Percentiles rank a stretch among this genome's conserved stretches.
These are phyloP conservation scores for Fregetta grallaria DNA, from an alignment of 2,113 vertebrate species.

Conservation along the genomic window DNA sequence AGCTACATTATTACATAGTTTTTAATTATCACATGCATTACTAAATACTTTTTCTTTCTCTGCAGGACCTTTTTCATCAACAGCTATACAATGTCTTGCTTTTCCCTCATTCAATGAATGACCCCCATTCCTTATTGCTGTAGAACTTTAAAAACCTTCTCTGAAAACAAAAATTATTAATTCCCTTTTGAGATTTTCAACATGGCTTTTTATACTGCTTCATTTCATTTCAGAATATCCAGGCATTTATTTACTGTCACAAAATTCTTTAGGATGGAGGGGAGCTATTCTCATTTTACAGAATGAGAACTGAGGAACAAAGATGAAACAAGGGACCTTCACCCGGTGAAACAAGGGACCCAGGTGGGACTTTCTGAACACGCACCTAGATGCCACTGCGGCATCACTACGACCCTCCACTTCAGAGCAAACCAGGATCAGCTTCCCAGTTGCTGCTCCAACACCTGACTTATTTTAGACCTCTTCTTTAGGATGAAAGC, in stretches of 20 bases:
- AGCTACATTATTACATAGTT: background rate
- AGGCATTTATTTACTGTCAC: background rate
- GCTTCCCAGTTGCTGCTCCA: background rate
- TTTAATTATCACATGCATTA: background rate
- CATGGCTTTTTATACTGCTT: background rate
- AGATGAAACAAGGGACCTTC: background rate
- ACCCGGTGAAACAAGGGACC: background rate
- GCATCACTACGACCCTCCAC: fast-evolving
- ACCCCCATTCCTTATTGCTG: background rate
- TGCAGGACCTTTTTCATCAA: background rate
- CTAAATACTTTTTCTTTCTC: background rate
- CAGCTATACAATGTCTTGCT: background rate
- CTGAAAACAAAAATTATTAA: background rate
- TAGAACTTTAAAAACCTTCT: background rate
- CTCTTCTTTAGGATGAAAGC: background rate
- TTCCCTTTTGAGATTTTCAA: background rate
- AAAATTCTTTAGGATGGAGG: background rate
- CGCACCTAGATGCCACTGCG: background rate
- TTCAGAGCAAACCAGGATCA: background rate
- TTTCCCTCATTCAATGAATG: background rate
- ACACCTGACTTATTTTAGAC: background rate
- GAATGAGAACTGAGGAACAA: background rate
- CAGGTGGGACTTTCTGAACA: background rate
- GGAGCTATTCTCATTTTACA: background rate
- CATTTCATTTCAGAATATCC: background rate